Conservation (phyloP, 2,888 invertebrate genomes). For the Eristalis tenax region DNA sequence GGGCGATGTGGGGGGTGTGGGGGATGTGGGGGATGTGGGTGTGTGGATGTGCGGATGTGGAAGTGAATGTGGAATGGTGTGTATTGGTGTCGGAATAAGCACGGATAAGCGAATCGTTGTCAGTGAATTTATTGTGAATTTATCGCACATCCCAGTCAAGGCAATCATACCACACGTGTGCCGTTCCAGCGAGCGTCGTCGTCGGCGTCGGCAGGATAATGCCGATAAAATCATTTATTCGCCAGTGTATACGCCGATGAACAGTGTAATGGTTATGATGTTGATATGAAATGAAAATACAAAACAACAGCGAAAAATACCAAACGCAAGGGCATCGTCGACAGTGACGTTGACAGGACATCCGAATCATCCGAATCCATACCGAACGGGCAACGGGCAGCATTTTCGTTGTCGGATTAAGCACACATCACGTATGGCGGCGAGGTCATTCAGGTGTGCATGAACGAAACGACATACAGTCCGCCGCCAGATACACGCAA, state of each 20-base stretch:
- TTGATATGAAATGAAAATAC: slow-evolving; percentile 9
- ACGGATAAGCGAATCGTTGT: slow-evolving; percentile 17
- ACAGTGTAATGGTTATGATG: slow-evolving; percentile 33
- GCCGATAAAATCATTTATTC: slow-evolving; percentile 22
- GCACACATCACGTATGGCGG: slow-evolving; percentile 47
- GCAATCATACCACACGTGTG: slow-evolving; percentile 15
- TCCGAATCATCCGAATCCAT: slow-evolving; percentile 33
- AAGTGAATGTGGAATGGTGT: not conserved
- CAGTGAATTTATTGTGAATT: slow-evolving; percentile 28
- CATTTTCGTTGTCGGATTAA: slow-evolving; percentile 67
- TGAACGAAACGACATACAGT: slow-evolving; percentile 19
- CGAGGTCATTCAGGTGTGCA: slow-evolving; percentile 56
- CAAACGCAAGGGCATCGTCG: slow-evolving; percentile 7
- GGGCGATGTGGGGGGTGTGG: too few species aligned
- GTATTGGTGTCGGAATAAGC: not conserved
- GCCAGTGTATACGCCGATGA: slow-evolving; percentile 19
- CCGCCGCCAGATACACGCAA: not conserved
- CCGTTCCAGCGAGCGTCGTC: not conserved
- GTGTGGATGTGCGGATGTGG: too few species aligned
- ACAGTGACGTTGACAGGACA: slow-evolving; percentile 28
- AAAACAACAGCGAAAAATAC: slow-evolving; percentile 7
- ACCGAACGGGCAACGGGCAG: slow-evolving; percentile 9
- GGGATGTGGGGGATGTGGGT: too few species aligned
- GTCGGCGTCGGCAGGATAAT: not conserved
- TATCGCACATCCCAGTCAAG: slow-evolving; percentile 14